Percentiles rank a stretch among this genome's conserved stretches.
Conservation (phyloP, 2,888 invertebrate species). For the Orchestes rusci region DNA sequence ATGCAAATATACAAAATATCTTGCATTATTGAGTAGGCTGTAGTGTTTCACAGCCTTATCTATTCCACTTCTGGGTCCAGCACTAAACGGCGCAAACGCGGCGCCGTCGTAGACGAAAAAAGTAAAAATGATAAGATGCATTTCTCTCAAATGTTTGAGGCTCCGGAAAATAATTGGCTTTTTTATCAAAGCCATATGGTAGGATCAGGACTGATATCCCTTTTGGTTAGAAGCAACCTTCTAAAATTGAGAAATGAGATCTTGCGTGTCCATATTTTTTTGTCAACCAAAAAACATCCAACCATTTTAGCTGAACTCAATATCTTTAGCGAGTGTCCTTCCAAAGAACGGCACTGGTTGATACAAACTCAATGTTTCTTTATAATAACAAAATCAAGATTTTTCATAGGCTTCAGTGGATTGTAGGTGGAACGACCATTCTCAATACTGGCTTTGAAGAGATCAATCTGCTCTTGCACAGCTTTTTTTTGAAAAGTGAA, state of each 20-base stretch:
- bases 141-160: conserved; percentile 21
- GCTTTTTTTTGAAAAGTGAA: no score
- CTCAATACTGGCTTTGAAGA: conserved; percentile 24
- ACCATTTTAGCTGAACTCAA: conserved; percentile 15
- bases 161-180: conserved; percentile 18
- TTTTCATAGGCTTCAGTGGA: conserved; percentile 36
- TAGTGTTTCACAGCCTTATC: no score
- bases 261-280: not conserved
- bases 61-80: conserved; percentile 25
- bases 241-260: conserved; percentile 4
- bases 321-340: conserved; percentile 28
- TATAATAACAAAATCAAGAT: conserved; percentile 37
- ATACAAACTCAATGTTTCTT: conserved; percentile 35
- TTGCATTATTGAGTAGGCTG: no score
- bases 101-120: no score
- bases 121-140: conserved; percentile 9
- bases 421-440: conserved; percentile 30
- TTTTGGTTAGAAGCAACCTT: conserved; percentile 16
- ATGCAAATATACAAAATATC: no score
- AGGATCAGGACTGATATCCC: conserved; percentile 2
- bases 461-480: no score
- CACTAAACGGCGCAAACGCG: conserved; percentile 25
- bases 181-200: conserved; percentile 14
- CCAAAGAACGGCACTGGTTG: conserved; percentile 35
- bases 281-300: not conserved